Base-by-base conservation (phyloP, 2,113 vertebrate species). In the Pao palembangensis region DNA sequence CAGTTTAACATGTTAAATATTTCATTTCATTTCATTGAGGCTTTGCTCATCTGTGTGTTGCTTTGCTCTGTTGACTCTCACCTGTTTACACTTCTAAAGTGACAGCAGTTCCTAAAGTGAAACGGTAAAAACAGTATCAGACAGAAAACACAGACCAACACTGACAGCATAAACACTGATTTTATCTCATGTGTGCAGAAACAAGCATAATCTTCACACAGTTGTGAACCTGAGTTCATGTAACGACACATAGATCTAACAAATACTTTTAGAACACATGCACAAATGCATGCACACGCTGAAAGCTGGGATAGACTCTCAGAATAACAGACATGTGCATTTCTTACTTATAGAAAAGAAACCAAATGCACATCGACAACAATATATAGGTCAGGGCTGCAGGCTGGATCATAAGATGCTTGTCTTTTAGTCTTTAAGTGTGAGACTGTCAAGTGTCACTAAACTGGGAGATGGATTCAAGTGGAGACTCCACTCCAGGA, bases 321-420 rank as follows among this genome's bases (percentile, higher is more conserved):
- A 23, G 2, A 62, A 55, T 65, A 57, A 57, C 18, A 34, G 46
- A 56, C 38, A 11, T 21, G 47, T 43, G 52, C 13, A 49, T 56
- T 55, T 7, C 53, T 61, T 34, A 31, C 53, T 20, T 28, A 51
- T 21, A 50, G 43, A 10, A 46, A 23, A 54, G 51, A 13, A 31
- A 58, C 11, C 28, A 64, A 25, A 25, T 28, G 23, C n/a, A 23
- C 54, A 44, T 71, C n/a, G n/a, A n/a, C 62, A 31, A 57, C 16
- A 58, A 82, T 84, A 92, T 90, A 76, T 89, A 88, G 83, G 88
- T 86, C 86, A 90, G 71, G 70, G 74, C 44, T 59, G 71, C 73
- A 85, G 61, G 63, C 82, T 84, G 67, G 81, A 71, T 59, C 58
- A 53, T 52, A 51, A 38, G 5, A 48, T 48, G 23, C 21, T 16